A percentile compares a stretch with the other conserved stretches of the same genome.
These are phyloP conservation scores for Aphelocoma californica DNA, from an alignment of 2,797 vertebrate species.

Conservation along the genomic window DNA sequence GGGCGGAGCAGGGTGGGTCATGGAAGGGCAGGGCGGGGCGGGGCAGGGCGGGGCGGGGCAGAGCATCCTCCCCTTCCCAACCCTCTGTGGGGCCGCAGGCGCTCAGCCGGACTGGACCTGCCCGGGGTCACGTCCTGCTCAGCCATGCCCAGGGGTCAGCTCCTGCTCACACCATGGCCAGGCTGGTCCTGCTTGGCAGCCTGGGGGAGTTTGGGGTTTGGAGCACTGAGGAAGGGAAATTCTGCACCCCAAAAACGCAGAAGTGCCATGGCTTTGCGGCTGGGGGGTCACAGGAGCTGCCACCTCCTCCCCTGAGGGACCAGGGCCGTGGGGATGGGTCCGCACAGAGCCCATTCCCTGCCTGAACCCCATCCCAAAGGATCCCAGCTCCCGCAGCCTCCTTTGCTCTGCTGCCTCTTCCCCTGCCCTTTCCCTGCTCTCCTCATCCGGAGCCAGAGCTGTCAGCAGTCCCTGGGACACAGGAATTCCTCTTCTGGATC, in stretches of 20 bases:
- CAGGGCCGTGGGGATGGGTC: neutral
- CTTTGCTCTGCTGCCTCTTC: neutral
- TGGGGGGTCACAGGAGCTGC: neutral
- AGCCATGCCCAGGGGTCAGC: neutral
- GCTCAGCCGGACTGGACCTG: neutral
- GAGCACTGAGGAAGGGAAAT: neutral
- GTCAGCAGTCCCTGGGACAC: neutral
- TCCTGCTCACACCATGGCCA: neutral
- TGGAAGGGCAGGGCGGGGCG: too few species aligned
- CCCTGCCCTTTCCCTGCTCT: neutral
- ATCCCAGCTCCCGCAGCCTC: neutral
- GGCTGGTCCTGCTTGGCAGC: neutral
- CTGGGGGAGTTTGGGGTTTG: neutral
- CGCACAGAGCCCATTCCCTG: neutral
- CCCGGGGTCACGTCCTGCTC: too few species aligned
- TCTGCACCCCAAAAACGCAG: neutral
- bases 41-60: too few species aligned
- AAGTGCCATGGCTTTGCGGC: accelerated
- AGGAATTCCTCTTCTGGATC: neutral
- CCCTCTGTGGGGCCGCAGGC: accelerated
- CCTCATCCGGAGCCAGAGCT: neutral
- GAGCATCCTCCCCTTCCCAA: neutral
- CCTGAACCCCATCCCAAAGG: neutral
- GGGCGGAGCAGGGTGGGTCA: too few species aligned
- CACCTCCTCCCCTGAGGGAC: neutral